Base-by-base conservation (phyloP, 2,797 vertebrate genomes). In the Eutrigla gurnardus region DNA sequence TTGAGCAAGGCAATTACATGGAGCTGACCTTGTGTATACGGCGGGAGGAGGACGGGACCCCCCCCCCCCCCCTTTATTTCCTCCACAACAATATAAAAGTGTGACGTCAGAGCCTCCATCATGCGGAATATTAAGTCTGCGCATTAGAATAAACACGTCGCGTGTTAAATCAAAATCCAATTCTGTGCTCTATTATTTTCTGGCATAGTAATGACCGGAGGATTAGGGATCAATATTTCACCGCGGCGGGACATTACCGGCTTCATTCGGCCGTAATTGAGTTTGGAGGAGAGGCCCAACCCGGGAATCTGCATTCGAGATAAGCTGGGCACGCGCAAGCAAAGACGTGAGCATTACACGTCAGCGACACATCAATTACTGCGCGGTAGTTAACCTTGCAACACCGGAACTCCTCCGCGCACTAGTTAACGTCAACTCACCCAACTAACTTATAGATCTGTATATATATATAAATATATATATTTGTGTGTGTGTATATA, bases 1-100 rank as follows among this genome's bases (percentile, higher is more conserved):
- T 97, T 98, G 96, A 96, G 94, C 95, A 94, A 94, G 91, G 93
- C 97, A 97, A 97, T 98, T 97, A 96, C 96, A 93, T 94, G 94
- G 95, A 96, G 94, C 95, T 94, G 96, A 96, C 96, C 95, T 96
- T 96, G 96, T 94, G 95, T 93, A 86, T 93, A 92, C 93, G 91
- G 86, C 86, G 88, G 82, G 85, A 90, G 87, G 90, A 90, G 85
- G 84, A 87, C 75, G 87, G 83, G 79, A 81, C 75, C 81, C 78
- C 75, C 80, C 74, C 78, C 72, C 69, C 65, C 63, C 78, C 61
- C 80, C 79, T 81, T 74, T 81, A 78, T 87, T 70, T 65, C 77
- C 84, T 76, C 69, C 70, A 81, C 85, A 91, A 86, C 83, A 87
- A 85, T 87, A 92, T 88, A 90, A 89, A 78, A 82, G 70, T 78